These are phyloP conservation scores for Whitmania pigra DNA, from an alignment of 1,140 invertebrate genomes.

Conservation along the genomic window DNA sequence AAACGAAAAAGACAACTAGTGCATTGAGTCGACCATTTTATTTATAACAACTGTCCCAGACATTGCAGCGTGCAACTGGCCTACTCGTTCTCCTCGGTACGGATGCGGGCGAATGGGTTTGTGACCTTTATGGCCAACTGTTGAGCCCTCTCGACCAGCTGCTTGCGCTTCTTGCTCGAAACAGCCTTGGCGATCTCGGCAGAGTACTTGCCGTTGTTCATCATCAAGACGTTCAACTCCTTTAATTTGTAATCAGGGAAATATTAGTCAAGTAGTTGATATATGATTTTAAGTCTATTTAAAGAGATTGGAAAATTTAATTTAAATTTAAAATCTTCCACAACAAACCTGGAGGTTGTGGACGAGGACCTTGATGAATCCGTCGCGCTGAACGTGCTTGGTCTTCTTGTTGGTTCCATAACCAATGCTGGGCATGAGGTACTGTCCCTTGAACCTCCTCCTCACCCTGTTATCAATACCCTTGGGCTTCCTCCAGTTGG, in stretches of 20 bases:
- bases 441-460: conserved; percentile 95
- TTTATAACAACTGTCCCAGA: background rate
- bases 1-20: too few species aligned
- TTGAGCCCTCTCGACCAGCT: conserved; percentile 87
- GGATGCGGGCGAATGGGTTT: conserved; percentile 84
- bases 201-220: conserved; percentile 94
- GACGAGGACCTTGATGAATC: conserved; percentile 82
- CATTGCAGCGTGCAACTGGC: conserved; percentile 17
- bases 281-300: too few species aligned
- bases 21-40: too few species aligned
- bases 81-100: conserved; percentile 97
- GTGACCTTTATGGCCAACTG: conserved; percentile 88
- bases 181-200: conserved; percentile 94
- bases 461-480: conserved; percentile 99
- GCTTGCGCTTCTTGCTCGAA: conserved; percentile 86
- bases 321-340: background rate
- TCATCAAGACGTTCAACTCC: conserved; percentile 95
- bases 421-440: conserved; percentile 97
- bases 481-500: conserved; percentile 81
- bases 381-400: conserved; percentile 88
- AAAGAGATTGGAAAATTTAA: too few species aligned
- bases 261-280: background rate
- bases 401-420: conserved; percentile 90
- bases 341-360: conserved; percentile 65
- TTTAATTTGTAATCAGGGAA: conserved; percentile 41